A percentile compares a stretch with the other conserved stretches of the same genome.
These are phyloP conservation scores for Frankliniella fusca DNA, from an alignment of 2,888 invertebrate genomes.

Conservation along the genomic window DNA sequence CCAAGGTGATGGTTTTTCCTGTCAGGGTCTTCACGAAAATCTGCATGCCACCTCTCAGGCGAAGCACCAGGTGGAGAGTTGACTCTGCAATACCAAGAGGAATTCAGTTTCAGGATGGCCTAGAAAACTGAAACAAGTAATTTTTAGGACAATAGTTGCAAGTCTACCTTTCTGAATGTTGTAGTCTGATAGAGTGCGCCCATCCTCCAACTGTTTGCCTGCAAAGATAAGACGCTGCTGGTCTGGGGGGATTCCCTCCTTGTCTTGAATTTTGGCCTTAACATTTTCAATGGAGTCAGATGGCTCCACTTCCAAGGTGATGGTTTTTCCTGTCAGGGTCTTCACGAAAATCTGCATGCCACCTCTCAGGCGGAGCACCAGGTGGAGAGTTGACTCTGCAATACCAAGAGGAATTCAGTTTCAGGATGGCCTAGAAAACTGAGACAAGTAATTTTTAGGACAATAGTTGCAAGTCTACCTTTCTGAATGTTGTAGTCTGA, in stretches of 20 bases:
- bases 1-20: constrained; percentile 52
- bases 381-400: constrained; percentile 49
- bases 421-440: too few relatives aligned
- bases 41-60: constrained; percentile 57
- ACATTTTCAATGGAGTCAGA: constrained; percentile 94
- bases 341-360: constrained; percentile 96
- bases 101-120: too few relatives aligned
- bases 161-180: constrained; percentile 52
- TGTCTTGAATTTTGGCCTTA: constrained; percentile 87
- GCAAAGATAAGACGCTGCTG: constrained; percentile 89
- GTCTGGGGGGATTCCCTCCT: constrained; percentile 87
- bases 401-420: not conserved
- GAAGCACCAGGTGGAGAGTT: constrained; percentile 55
- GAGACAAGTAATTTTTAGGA: not conserved
- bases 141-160: not conserved
- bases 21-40: constrained; percentile 58
- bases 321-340: constrained; percentile 89
- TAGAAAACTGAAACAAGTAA: not conserved
- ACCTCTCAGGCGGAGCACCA: constrained; percentile 55
- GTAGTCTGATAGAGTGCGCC: constrained; percentile 54
- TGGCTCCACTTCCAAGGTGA: constrained; percentile 86
- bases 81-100: constrained; percentile 45
- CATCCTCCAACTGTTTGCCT: constrained; percentile 57
- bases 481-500: constrained; percentile 56
- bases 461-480: constrained; percentile 25